Evolutionary conservation across 2,888 invertebrate genomes (phyloP).

Genomic region (Drosophila bunnanda): DNA sequence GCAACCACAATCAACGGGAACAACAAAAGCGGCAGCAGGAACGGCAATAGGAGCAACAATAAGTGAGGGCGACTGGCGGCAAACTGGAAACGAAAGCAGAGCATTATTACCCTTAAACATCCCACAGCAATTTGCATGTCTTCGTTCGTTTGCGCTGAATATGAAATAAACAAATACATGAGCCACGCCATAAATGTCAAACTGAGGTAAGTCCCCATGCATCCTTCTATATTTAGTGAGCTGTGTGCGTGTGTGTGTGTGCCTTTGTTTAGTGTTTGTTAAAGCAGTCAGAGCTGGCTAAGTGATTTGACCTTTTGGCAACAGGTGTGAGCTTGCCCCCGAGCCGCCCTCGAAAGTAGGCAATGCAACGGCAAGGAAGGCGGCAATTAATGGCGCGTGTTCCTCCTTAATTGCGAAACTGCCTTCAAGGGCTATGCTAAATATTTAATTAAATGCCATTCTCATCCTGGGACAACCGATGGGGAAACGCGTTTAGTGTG

Average conservation of each 20-base stretch:
- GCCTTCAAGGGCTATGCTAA: not conserved
- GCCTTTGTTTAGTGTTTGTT: conserved; percentile 3
- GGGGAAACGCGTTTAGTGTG: not conserved
- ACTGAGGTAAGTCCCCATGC: conserved; percentile 78
- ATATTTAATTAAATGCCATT: conserved; percentile 28
- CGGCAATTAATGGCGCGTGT: conserved; percentile 43
- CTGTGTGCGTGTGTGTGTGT: not conserved
- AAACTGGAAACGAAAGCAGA: conserved; percentile 19
- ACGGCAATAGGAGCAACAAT: not conserved
- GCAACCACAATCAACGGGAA: conserved; percentile 13
- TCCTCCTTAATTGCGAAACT: conserved; percentile 14
- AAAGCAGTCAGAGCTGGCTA: conserved; percentile 25
- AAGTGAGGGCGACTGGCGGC: conserved; percentile 11
- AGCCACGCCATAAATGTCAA: conserved; percentile 77
- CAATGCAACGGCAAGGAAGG: conserved; percentile 35
- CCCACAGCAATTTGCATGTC: conserved; percentile 75
- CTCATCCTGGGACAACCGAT: not conserved
- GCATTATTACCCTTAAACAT: conserved; percentile 36
- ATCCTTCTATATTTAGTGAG: conserved; percentile 12
- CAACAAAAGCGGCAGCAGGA: not conserved
- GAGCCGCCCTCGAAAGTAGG: conserved; percentile 15
- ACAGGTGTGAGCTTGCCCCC: conserved; percentile 55
- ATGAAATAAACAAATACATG: conserved; percentile 82
- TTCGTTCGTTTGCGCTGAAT: conserved; percentile 74
- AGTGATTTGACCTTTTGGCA: conserved; percentile 70